Evolutionary conservation across 2,113 vertebrate genomes (phyloP), one percentile per base, ranked within the genome.

Genomic region (Gyps fulvus): DNA sequence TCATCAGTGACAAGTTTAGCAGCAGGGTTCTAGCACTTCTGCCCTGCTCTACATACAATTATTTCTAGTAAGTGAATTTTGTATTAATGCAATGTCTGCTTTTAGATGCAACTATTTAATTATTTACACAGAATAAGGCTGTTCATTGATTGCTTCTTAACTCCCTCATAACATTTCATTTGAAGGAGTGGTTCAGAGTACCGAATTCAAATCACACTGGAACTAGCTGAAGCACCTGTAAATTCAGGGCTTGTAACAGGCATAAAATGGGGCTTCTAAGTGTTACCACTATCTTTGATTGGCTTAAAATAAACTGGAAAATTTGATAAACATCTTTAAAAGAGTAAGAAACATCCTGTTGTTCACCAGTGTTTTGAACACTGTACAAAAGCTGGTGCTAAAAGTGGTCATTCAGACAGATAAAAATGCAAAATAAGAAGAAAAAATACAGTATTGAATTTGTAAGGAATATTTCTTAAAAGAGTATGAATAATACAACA

Each of bases 91-190:
- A 97, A 93, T 92, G 93, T 93, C 95, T 95, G 85, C 90, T 97
- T 97, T 96, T 93, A 96, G 97, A 96, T 92, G 74, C 93, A 96
- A 96, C 95, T 94, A 73, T 83, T 95, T 79, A 94, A 97, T 96
- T 95, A 94, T 95, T 96, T 94, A 95, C 61, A 87, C 17, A 95
- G 61, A 94, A 62, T 72, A 90, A 91, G 54, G 40, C 32, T 95
- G 93, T 47, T 95, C 77, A 89, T 54, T 91, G 95, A 97, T 85
- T 91, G 81, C 84, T 93, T 97, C 91, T 57, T 94, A 94, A 78
- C 65, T 85, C 73, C 36, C 54, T 82, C 58, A 16, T 31, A 95
- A 59, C 34, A 79, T 79, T 87, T 87, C 73, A 93, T 89, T 58
- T 91, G 93, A 92, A 91, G 58, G 45, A 95, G 50, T 23, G 11